These are phyloP conservation scores for Phainopepla nitens DNA, from an alignment of 2,113 vertebrate genomes.

Conservation along the genomic window DNA sequence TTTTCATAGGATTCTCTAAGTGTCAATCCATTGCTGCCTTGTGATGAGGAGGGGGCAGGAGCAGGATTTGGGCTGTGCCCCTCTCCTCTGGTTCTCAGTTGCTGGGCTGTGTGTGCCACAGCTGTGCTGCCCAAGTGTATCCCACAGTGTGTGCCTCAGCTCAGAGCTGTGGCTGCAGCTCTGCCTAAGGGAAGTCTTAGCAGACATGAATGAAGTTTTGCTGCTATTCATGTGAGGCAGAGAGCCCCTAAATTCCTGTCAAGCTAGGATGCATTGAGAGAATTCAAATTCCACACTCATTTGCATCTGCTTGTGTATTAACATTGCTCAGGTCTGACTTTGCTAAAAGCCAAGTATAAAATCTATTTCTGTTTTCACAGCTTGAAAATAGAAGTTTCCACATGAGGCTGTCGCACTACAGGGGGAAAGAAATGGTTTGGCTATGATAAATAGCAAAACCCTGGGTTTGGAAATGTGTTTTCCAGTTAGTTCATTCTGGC, in stretches of 20 bases:
- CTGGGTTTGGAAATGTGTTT: conserved; percentile 31
- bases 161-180: neutral
- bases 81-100: neutral
- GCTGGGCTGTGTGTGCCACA: neutral
- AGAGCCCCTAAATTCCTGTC: neutral
- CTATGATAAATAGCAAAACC: conserved; percentile 11
- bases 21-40: neutral
- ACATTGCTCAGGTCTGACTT: neutral
- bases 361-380: conserved; percentile 7
- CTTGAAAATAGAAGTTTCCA: conserved; percentile 53
- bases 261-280: neutral
- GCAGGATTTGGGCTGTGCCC: neutral
- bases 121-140: neutral
- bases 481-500: conserved; percentile 44
- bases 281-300: neutral
- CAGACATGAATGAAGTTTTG: neutral
- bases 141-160: fast-evolving
- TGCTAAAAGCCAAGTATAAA: neutral
- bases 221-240: neutral
- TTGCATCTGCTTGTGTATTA: neutral
- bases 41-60: neutral
- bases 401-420: neutral
- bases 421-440: neutral
- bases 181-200: neutral
- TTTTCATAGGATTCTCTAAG: neutral